A percentile compares a stretch with the other conserved stretches of the same genome.
Evolutionary conservation across 1,140 invertebrate genomes (phyloP).

Genomic region (Trachymyrmex cornetzi): DNA sequence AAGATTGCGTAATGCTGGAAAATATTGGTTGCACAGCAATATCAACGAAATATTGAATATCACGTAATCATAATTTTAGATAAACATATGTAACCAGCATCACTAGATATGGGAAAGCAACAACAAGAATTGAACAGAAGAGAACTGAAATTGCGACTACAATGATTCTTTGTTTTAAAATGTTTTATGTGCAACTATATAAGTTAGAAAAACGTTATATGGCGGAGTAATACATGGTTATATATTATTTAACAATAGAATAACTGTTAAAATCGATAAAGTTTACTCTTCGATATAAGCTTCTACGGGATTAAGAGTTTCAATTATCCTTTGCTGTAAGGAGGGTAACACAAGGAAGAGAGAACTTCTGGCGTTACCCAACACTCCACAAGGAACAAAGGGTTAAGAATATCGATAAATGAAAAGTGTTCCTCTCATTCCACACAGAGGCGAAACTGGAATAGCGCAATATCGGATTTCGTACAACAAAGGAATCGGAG

Average conservation of each 20-base stretch:
- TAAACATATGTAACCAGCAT: not conserved
- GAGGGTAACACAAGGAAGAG: not conserved
- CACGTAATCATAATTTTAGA: not conserved
- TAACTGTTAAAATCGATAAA: conserved; percentile 1
- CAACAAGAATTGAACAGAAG: not conserved
- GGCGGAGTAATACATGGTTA: not conserved
- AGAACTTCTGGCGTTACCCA: conserved; percentile 6
- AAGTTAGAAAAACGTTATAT: conserved; percentile 4
- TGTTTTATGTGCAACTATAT: not conserved
- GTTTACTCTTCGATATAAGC: not conserved
- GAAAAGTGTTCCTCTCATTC: conserved; percentile 17
- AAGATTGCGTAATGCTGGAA: not conserved
- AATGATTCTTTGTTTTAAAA: not conserved
- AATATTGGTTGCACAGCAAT: not conserved
- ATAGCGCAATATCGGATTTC: conserved; percentile 56
- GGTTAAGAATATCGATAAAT: conserved; percentile 57
- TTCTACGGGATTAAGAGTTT: conserved; percentile 9
- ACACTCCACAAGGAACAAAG: conserved; percentile 23
- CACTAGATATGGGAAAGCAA: not conserved
- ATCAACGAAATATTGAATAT: not conserved
- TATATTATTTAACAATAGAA: not conserved
- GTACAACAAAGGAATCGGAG: conserved; percentile 23
- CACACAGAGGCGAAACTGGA: conserved; percentile 25
- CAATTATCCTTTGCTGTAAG: conserved; percentile 8
- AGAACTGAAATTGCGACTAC: not conserved